These are phyloP conservation scores for Perithous albicinctus DNA, from an alignment of 2,888 invertebrate species.

Conservation along the genomic window DNA sequence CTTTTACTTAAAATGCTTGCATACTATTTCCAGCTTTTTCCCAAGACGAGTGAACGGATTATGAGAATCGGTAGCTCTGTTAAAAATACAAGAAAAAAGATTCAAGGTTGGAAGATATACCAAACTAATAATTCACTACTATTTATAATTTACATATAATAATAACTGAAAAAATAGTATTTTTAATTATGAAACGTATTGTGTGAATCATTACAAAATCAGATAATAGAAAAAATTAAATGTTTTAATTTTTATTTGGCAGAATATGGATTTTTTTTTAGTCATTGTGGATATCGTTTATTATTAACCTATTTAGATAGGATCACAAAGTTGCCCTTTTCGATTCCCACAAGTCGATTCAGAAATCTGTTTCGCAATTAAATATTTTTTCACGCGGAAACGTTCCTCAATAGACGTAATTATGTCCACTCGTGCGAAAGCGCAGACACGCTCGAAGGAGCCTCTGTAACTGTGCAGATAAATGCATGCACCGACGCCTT, in stretches of 20 bases:
- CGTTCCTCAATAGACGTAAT: constrained; percentile 38
- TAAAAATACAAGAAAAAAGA: not conserved
- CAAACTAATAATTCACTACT: not conserved
- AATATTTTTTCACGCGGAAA: constrained; percentile 54
- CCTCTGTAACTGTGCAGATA: constrained; percentile 44
- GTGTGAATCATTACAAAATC: too few species aligned
- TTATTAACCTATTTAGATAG: not conserved
- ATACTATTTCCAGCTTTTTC: constrained; percentile 9
- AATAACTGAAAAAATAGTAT: not conserved
- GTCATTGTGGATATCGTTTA: not conserved
- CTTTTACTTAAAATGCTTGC: constrained; percentile 3
- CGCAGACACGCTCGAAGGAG: constrained; percentile 47
- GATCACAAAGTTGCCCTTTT: not conserved
- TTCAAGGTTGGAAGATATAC: not conserved
- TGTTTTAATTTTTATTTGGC: not conserved
- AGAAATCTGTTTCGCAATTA: constrained; percentile 26
- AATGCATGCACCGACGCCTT: constrained; percentile 62
- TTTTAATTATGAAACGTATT: not conserved
- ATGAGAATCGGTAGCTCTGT: not conserved
- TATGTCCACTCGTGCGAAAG: constrained; percentile 58
- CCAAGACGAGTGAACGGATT: not conserved
- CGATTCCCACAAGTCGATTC: constrained; percentile 12
- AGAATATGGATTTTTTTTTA: not conserved
- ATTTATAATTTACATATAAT: not conserved
- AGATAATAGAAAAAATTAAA: not conserved